Evolutionary conservation across 2,888 invertebrate genomes (phyloP).

Genomic region (Tipula vernalis): DNA sequence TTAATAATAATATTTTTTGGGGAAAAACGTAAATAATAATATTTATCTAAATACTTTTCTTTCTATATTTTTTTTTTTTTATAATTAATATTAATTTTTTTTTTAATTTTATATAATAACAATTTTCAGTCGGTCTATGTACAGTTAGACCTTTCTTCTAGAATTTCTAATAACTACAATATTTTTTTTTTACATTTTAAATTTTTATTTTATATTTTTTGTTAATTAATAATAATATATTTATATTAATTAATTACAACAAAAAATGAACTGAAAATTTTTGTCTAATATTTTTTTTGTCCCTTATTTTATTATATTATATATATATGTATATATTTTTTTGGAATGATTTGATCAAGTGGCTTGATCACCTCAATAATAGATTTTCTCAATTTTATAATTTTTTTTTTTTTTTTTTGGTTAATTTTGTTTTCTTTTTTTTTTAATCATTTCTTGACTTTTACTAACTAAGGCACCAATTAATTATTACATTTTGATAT

Average conservation of each 20-base stretch:
- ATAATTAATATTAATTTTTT: constrained; percentile 13
- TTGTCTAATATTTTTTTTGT: not conserved
- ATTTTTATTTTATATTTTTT: constrained; percentile 5
- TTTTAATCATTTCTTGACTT: not conserved
- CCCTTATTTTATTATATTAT: not conserved
- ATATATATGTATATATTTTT: not conserved
- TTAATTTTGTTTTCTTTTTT: not conserved
- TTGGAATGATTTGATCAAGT: not conserved
- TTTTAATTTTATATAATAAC: constrained; percentile 16
- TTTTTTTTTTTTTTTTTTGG: not conserved
- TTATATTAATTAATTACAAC: not conserved
- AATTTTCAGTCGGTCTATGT: constrained; percentile 18
- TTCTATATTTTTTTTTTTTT: constrained; percentile 8
- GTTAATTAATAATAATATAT: not conserved
- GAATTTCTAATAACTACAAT: constrained; percentile 11
- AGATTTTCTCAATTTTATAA: not conserved
- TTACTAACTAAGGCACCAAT: constrained; percentile 14
- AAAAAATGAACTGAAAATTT: constrained; percentile 5
- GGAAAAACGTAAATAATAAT: constrained; percentile 8
- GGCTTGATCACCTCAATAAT: not conserved
- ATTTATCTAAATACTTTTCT: constrained; percentile 1
- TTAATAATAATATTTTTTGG: not conserved
- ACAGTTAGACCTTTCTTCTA: constrained; percentile 13
- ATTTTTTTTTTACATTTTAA: not conserved
- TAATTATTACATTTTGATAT: constrained; percentile 12